phyloP scores from a whole-genome alignment of 2,888 invertebrate genomes.

The Tridacna crocea region DNA sequence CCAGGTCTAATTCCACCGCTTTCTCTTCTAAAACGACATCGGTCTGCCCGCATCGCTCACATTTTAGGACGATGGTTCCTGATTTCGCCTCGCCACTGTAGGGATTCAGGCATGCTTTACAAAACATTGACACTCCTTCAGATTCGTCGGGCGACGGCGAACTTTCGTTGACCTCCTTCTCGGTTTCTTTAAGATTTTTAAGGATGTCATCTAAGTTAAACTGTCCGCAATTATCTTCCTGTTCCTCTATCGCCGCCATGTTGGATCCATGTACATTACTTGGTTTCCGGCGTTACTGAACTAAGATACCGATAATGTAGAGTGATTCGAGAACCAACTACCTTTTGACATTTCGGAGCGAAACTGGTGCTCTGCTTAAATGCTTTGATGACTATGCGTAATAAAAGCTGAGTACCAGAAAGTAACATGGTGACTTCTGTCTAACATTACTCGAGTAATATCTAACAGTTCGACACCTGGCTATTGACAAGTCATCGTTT shows the following conservation, averaged over 20 bases:
- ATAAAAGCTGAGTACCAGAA: too few relatives aligned
- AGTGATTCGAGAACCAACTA: background rate
- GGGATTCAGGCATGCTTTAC: conserved; percentile 60
- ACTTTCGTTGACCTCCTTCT: conserved; percentile 7
- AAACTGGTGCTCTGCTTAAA: background rate
- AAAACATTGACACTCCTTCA: conserved; percentile 58
- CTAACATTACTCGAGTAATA: too few relatives aligned
- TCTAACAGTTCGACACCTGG: too few relatives aligned
- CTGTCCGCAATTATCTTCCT: conserved; percentile 28
- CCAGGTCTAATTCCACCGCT: conserved; percentile 42
- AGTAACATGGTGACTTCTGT: too few relatives aligned
- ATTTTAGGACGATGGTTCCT: conserved; percentile 57
- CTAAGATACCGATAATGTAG: background rate
- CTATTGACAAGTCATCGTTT: too few relatives aligned
- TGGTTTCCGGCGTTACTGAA: background rate
- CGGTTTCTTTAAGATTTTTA: background rate
- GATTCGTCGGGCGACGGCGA: conserved; percentile 6
- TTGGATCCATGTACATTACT: conserved; percentile 7
- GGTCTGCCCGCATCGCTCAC: conserved; percentile 59
- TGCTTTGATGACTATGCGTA: too few relatives aligned
- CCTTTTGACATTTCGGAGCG: background rate
- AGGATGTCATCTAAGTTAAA: background rate
- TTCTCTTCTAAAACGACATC: conserved; percentile 51
- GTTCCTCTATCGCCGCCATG: conserved; percentile 32
- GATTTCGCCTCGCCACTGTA: conserved; percentile 56